Percentiles rank a stretch among this genome's conserved stretches.
Evolutionary conservation across 2,113 vertebrate genomes (phyloP).

Genomic region (Heterotilapia buettikoferi): DNA sequence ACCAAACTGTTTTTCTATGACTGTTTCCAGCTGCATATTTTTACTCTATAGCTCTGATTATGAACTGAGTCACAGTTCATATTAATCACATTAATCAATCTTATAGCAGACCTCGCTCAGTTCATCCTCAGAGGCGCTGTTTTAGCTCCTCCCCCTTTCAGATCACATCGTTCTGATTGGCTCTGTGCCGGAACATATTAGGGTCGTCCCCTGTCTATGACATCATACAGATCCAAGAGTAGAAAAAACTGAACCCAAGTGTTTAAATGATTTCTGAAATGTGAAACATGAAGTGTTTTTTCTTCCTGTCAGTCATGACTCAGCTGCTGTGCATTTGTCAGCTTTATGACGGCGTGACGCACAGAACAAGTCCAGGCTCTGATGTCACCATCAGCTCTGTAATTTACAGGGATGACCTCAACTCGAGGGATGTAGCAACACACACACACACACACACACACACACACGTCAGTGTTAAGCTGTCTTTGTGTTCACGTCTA

Average conservation of each 20-base stretch:
- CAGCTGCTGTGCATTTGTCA: background rate
- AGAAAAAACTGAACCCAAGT: background rate
- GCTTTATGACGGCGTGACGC: background rate
- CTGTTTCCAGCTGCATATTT: background rate
- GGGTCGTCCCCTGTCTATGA: background rate
- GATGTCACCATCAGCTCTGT: background rate
- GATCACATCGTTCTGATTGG: background rate
- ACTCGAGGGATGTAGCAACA: background rate
- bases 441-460: background rate
- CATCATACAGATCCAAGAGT: background rate
- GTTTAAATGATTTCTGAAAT: background rate
- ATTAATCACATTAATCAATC: accelerated
- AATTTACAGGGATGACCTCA: background rate
- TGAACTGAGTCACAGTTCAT: background rate
- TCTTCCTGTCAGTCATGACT: background rate
- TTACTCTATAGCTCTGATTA: background rate
- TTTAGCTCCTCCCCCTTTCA: background rate
- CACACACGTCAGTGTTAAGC: background rate
- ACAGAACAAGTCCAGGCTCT: background rate
- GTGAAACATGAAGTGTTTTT: background rate
- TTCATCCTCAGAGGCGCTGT: background rate
- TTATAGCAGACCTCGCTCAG: background rate
- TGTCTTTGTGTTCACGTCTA: background rate
- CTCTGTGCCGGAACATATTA: background rate
- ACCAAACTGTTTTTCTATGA: accelerated